Percentiles rank a stretch among this genome's conserved stretches.
Evolutionary conservation across 2,888 invertebrate species (phyloP).

Genomic region (Oasisia sp.): DNA sequence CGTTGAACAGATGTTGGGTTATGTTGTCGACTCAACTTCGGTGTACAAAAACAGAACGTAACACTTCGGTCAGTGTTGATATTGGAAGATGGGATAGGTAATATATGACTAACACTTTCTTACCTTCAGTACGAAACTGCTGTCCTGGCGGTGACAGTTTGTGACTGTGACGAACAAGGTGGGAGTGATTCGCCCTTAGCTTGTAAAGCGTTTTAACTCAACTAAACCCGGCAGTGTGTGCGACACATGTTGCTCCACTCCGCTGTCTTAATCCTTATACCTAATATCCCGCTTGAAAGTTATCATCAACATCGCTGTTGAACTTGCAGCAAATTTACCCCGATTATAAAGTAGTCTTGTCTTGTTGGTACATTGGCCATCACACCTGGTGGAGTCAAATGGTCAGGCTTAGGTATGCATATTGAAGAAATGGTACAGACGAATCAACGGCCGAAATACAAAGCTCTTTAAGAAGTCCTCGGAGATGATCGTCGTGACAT

Average conservation of each 20-base stretch:
- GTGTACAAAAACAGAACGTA: too few species aligned
- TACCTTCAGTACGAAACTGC: background rate
- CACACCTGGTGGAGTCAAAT: too few species aligned
- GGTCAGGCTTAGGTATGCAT: too few species aligned
- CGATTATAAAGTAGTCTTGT: background rate
- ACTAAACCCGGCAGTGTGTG: background rate
- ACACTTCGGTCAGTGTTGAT: too few species aligned
- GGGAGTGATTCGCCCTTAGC: background rate
- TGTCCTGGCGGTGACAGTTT: background rate
- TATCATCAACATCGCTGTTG: background rate
- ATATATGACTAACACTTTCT: background rate
- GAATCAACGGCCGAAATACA: background rate
- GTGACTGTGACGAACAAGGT: background rate
- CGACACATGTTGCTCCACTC: background rate
- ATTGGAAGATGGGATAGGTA: too few species aligned
- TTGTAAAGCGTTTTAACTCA: background rate
- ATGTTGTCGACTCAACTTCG: too few species aligned
- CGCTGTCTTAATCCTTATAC: background rate
- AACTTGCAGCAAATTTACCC: background rate
- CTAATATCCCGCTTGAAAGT: background rate
- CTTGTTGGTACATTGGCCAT: background rate
- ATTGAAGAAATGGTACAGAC: background rate
- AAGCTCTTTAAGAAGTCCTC: background rate
- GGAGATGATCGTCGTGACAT: background rate
- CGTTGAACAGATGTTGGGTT: too few species aligned